A percentile compares a stretch with the other conserved stretches of the same genome.
phyloP scores from a whole-genome alignment of 2,113 vertebrate genomes.

The Mustela nigripes region DNA sequence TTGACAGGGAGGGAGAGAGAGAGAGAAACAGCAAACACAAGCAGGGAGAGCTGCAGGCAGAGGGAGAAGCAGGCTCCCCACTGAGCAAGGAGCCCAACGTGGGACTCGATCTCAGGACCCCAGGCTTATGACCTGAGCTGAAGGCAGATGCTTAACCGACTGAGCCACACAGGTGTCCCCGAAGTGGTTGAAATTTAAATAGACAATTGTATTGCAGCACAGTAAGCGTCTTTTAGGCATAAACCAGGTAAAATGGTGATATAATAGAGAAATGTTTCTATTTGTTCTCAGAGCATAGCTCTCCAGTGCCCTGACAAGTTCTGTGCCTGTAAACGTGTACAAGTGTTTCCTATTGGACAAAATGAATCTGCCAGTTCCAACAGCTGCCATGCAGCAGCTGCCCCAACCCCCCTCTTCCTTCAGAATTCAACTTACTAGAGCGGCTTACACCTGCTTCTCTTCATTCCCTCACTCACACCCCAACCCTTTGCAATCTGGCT shows the following conservation, averaged over 20 bases:
- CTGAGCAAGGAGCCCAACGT: no score
- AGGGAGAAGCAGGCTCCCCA: no score
- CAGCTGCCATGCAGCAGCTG: background rate
- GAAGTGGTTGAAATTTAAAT: background rate
- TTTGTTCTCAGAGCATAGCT: background rate
- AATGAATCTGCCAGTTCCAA: background rate
- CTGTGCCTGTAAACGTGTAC: background rate
- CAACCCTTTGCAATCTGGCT: background rate
- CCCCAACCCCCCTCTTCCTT: background rate
- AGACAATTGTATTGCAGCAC: background rate
- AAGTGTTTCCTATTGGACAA: background rate
- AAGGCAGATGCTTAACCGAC: no score
- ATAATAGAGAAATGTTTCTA: background rate
- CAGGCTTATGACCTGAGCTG: no score
- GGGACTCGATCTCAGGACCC: no score
- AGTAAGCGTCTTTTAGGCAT: background rate
- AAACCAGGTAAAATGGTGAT: background rate
- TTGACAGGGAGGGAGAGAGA: no score
- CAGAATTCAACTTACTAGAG: background rate
- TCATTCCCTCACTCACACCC: background rate
- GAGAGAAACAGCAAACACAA: no score
- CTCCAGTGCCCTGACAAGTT: background rate
- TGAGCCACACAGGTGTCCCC: no score
- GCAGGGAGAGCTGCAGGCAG: no score
- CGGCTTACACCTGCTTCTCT: background rate